Base-by-base conservation (phyloP, 2,888 invertebrate species). In the Deroplatys truncata region DNA sequence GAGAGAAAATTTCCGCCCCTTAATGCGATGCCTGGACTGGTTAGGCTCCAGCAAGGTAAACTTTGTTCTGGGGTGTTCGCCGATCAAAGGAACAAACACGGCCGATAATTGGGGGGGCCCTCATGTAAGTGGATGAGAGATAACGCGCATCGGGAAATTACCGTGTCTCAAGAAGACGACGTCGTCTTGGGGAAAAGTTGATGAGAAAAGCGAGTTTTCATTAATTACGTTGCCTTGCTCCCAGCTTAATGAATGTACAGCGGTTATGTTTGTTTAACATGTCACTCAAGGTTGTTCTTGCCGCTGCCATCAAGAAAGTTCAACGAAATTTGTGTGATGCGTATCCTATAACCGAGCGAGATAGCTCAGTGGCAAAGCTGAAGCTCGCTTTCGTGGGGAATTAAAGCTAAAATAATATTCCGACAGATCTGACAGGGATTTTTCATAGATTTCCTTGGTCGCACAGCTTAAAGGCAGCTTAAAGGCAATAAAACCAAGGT, bases 1-100 rank as follows among this genome's bases (percentile, higher is more conserved):
- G 43, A 25, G 56, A 72, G 56, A 72, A 72, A 72, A 72, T 72
- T 72, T 72, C 56, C 56, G 56, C 56, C 56, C 56, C 56, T 72
- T 72, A 72, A 72, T 72, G 56, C 56, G 25, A 72, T 72, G 56
- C 56, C 56, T 72, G 56, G 56, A 72, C 28, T 43, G 56, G 86
- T 86, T 86, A 86, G 25, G 86, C 82, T 43, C 82, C 82, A 28
- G 87, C 82, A 88, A 89, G 88, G 89, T 88, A 89, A 89, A 89
- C 89, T 89, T 89, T 89, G 89, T 88, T 84, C 88, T 88, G 84
- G 82, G 29, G 43, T 88, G 88, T 88, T 89, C 85, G 28, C 35
- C 84, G 89, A 90, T 88, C 88, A 90, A 90, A 90, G 88, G 90
- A 89, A 89, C 89, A 89, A 86, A 89, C 89, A 89, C 83, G 20